phyloP scores from a whole-genome alignment of 2,113 vertebrate genomes.

The Naja naja region DNA sequence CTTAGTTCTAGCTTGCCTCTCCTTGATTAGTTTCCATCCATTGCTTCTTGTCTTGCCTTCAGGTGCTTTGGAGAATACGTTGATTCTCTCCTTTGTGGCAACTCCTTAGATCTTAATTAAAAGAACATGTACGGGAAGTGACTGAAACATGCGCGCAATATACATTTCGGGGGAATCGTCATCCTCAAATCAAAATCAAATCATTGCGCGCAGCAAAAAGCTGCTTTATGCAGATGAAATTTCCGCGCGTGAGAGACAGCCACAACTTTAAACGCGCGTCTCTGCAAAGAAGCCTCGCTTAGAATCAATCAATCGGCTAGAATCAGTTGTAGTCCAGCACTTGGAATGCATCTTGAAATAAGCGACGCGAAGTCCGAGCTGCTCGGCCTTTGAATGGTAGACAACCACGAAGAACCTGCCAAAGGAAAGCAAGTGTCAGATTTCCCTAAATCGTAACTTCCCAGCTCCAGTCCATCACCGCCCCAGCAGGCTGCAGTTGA shows the following conservation, averaged over 20 bases:
- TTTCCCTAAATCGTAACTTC: not conserved
- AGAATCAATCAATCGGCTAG: no score
- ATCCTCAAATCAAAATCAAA: not conserved
- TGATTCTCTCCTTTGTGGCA: not conserved
- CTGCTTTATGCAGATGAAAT: not conserved
- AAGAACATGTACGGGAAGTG: not conserved
- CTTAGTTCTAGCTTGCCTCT: not conserved
- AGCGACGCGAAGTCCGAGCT: not conserved
- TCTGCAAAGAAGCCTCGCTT: not conserved
- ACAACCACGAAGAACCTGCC: not conserved
- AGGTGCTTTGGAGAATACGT: not conserved
- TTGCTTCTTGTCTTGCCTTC: not conserved
- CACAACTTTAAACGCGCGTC: not conserved
- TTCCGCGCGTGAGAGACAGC: not conserved
- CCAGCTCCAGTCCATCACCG: not conserved
- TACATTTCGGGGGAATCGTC: not conserved
- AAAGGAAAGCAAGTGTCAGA: not conserved
- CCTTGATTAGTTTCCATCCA: not conserved
- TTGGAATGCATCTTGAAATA: not conserved
- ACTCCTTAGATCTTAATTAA: not conserved
- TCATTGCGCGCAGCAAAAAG: not conserved
- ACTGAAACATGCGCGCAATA: not conserved
- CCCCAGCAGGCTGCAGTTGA: not conserved
- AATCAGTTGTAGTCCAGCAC: not conserved
- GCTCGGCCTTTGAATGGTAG: not conserved